Evolutionary conservation across 1,140 invertebrate genomes (phyloP), one percentile per base, ranked within the genome.

Genomic region (Drosophila azteca): DNA sequence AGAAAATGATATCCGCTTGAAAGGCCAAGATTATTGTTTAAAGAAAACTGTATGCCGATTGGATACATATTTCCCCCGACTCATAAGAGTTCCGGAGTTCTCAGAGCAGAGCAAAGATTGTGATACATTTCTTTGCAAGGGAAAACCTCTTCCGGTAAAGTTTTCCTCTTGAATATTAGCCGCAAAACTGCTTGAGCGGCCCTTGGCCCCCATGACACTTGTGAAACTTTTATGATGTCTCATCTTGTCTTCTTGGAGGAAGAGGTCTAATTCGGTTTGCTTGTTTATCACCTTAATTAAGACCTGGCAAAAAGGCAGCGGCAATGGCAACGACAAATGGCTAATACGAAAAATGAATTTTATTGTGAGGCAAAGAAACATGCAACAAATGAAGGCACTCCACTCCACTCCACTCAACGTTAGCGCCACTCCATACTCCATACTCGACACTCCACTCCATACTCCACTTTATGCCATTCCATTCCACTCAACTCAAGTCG

Each of bases 271-370:
- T 69, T 69, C 64, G 64, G 70, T 76, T 76, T 68, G 72, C 71
- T 68, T 57, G 64, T 69, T 77, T 77, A 77, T 76, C 72, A 77
- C 72, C 74, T 77, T 77, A 75, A 77, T 77, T 69, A 77, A 69
- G 72, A 31, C 45, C 24, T 26, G 35, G 31, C 45, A 29, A 45
- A 76, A 67, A 43, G 31, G 50, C 59, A 62, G 41, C 29, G n/a
- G 31, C 31, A 31, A 31, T 11, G 22, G 48, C 39, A 29, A 24
- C 17, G 13, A 29, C 51, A 57, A 64, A 57, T 57, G 69, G 52
- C 55, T 76, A 77, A 77, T 69, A 77, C 63, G 74, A 76, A 67
- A 77, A 62, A 76, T 76, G 49, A 69, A 51, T 68, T 75, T 65
- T 35, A 43, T 45, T 44, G 57, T 50, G 44, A 55, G 58, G 39